Evolutionary conservation across 2,888 invertebrate species (phyloP).

Genomic region (Phanerotoma sp.): DNA sequence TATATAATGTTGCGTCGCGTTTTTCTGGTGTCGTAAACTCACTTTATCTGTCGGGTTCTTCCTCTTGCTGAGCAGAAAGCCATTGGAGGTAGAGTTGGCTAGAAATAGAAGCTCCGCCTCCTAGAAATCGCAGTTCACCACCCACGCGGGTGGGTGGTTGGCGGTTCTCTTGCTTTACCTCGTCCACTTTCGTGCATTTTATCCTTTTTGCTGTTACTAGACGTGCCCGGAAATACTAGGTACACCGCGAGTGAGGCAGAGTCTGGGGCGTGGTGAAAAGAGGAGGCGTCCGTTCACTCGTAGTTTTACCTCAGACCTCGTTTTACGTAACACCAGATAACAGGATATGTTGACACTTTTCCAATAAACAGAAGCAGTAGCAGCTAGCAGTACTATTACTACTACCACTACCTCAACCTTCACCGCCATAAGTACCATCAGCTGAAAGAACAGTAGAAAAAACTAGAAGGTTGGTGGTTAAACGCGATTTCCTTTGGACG

Average conservation of each 20-base stretch:
- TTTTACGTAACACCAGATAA: slow-evolving; percentile 30
- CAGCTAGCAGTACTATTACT: no score
- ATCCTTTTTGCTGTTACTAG: slow-evolving; percentile 13
- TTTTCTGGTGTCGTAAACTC: neutral
- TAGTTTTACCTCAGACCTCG: slow-evolving; percentile 33
- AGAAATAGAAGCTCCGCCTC: slow-evolving; percentile 52
- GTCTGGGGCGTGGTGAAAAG: slow-evolving; percentile 41
- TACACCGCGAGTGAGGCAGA: no score
- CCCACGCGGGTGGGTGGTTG: slow-evolving; percentile 37
- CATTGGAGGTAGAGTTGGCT: slow-evolving; percentile 23
- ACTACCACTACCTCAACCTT: no score
- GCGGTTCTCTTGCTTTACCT: slow-evolving; percentile 26
- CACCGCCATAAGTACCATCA: no score
- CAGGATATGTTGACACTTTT: slow-evolving; percentile 6
- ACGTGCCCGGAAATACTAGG: neutral
- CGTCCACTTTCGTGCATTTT: slow-evolving; percentile 13
- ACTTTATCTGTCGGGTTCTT: neutral
- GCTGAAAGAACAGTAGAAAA: no score
- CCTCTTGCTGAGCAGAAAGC: neutral
- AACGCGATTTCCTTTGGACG: no score
- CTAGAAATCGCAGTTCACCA: slow-evolving; percentile 40
- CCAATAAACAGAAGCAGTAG: neutral
- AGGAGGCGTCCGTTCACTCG: no score
- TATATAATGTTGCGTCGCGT: neutral
- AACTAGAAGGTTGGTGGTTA: no score